phyloP scores from a whole-genome alignment of 1,140 invertebrate species.

The Tetramorium parvispinum region DNA sequence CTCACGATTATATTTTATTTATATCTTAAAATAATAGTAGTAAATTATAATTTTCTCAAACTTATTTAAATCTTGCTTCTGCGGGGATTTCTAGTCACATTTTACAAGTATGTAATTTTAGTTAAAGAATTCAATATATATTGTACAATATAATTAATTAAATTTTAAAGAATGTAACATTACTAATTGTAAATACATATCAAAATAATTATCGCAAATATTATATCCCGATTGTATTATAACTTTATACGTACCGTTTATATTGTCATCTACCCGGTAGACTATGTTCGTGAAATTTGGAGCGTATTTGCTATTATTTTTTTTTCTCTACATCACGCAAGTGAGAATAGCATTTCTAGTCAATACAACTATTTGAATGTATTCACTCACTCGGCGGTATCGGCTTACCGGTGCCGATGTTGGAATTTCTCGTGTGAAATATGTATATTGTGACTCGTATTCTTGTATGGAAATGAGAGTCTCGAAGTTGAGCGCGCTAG shows the following conservation, averaged over 20 bases:
- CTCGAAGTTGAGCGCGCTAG: conserved; percentile 38
- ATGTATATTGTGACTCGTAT: conserved; percentile 42
- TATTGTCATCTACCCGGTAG: not conserved
- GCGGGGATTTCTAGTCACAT: not conserved
- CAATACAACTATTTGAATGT: conserved; percentile 44
- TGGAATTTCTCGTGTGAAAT: conserved; percentile 14
- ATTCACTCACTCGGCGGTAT: conserved; percentile 37
- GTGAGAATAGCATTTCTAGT: conserved; percentile 32
- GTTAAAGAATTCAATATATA: not conserved
- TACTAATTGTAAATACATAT: not conserved
- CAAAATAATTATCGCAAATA: not conserved
- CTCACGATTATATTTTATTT: no score
- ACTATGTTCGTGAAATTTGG: not conserved
- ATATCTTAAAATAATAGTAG: not conserved
- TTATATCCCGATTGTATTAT: not conserved
- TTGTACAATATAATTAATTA: not conserved
- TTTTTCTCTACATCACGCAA: not conserved
- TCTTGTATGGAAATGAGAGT: conserved; percentile 56
- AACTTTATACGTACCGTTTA: not conserved
- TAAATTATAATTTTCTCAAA: not conserved
- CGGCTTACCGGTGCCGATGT: not conserved
- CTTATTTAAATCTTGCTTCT: not conserved
- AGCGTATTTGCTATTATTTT: not conserved
- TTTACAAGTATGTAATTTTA: not conserved
- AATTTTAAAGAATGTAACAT: not conserved